Evolutionary conservation across 2,888 invertebrate genomes (phyloP).

Genomic region (Lasioglossum marginatum): DNA sequence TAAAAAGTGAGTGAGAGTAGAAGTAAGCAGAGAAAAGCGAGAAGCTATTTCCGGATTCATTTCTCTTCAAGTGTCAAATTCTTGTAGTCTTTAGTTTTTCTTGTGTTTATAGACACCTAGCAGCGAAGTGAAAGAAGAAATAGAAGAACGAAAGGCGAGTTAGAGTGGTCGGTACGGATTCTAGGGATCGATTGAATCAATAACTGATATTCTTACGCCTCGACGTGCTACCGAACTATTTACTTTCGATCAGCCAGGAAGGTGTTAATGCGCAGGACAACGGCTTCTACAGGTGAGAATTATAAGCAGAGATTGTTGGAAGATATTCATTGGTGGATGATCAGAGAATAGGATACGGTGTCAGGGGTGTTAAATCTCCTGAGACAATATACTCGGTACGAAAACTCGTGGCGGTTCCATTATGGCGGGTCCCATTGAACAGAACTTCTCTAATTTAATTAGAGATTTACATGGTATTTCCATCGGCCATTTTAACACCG

Average conservation of each 20-base stretch:
- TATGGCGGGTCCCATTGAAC: conserved; percentile 43
- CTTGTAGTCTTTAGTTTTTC: conserved; percentile 10
- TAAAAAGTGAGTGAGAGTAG: conserved; percentile 4
- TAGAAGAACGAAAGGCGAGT: conserved; percentile 46
- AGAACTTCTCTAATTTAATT: conserved; percentile 73
- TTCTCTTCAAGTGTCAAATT: neutral
- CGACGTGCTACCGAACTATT: conserved; percentile 66
- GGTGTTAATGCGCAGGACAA: conserved; percentile 75
- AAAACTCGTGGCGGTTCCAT: conserved; percentile 44
- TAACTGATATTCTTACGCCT: conserved; percentile 63
- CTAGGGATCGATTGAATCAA: conserved; percentile 67
- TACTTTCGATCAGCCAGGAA: conserved; percentile 75
- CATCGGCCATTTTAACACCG: conserved; percentile 58
- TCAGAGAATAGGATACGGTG: conserved; percentile 43
- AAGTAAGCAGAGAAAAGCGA: neutral
- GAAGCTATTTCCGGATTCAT: neutral
- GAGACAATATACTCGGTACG: conserved; percentile 65
- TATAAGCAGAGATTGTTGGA: conserved; percentile 67
- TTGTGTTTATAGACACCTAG: conserved; percentile 33
- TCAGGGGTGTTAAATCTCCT: conserved; percentile 58
- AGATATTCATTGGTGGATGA: conserved; percentile 68
- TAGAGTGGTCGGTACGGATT: conserved; percentile 39
- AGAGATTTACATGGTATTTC: conserved; percentile 69
- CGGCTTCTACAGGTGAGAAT: conserved; percentile 75
- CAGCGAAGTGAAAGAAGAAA: conserved; percentile 45